Base-by-base conservation (phyloP, 2,888 invertebrate species). In the Pinctada fucata region DNA sequence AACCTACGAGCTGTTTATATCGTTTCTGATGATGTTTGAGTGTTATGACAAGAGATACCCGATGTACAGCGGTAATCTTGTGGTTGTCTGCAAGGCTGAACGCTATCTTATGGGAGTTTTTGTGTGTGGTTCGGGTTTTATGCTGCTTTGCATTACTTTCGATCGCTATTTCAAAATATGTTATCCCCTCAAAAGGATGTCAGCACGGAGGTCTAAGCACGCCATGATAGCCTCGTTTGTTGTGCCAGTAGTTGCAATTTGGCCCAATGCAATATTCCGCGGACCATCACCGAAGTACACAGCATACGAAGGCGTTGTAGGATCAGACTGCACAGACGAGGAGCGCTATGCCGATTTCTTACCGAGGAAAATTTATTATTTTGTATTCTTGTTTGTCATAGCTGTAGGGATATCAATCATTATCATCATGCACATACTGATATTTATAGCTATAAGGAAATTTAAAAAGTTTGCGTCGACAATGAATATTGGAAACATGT, bases 141-240 rank as follows among this genome's bases (percentile, higher is more conserved):
- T 76, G 45, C 50, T 80, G 4, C 50, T 80, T 16, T 76, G 80
- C 31, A 80, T 80, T 67, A 74, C 80, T 10, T 67, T 80, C 52
- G 80, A 80, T 6, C 69, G 80, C 16, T 80, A 80, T 65, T 77
- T 77, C 58, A 80, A 80, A 51, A 70, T 80, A 10, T 80, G 80
- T 63, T 66, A 74, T 63, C 80, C 80, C 1, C 67, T 80, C n/a
- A 80, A 65, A 45, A 45, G 66, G 8, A 74, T 80, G 13, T 70
- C 80, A 1, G 52, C 71, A 50, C 72, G 67, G 52, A 76, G 51
- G 50, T 73, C 74, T 5, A 80, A 65, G 50, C 65, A 71, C 8
- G 5, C 58, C n/a, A 63, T 73, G 13, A 52, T 66, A 6, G 66
- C n/a, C 6, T 63, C 63, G 47, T n/a, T 74, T 8, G 8, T 58